Percentiles rank a stretch among this genome's conserved stretches.
Conservation (phyloP, 2,888 invertebrate species). For the Ophion ellenae region DNA sequence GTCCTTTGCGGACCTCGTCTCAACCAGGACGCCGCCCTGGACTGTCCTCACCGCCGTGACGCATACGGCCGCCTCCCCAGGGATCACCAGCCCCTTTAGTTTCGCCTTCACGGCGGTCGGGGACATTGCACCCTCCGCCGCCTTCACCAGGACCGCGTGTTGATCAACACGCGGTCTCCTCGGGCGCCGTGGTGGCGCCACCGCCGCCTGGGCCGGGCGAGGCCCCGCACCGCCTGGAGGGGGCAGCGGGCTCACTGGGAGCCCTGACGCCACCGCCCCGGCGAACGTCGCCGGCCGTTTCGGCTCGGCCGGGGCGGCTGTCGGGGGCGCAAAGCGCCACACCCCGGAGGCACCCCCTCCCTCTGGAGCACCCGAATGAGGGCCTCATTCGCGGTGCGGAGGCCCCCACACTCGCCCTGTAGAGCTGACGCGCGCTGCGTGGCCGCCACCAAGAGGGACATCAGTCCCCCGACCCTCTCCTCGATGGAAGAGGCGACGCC, state of each 20-base stretch:
- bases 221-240: not conserved
- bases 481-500: not conserved
- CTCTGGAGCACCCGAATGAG: too few relatives aligned
- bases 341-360: too few relatives aligned
- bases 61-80: not conserved
- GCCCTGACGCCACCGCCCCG: too few relatives aligned
- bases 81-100: conserved; percentile 19
- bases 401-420: not conserved
- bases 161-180: not conserved
- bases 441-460: conserved; percentile 5
- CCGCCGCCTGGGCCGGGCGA: not conserved
- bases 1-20: not conserved
- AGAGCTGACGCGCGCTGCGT: not conserved
- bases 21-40: not conserved
- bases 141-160: not conserved
- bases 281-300: too few relatives aligned
- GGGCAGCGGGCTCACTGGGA: too few relatives aligned
- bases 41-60: not conserved
- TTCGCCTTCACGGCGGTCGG: not conserved
- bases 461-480: not conserved
- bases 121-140: not conserved
- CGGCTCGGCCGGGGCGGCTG: too few relatives aligned
- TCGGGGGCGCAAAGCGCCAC: too few relatives aligned
- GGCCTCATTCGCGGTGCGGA: not conserved
- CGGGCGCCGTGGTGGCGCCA: not conserved